Base-by-base conservation (phyloP, 2,113 vertebrate genomes). In the Cricetomys ansorgei region DNA sequence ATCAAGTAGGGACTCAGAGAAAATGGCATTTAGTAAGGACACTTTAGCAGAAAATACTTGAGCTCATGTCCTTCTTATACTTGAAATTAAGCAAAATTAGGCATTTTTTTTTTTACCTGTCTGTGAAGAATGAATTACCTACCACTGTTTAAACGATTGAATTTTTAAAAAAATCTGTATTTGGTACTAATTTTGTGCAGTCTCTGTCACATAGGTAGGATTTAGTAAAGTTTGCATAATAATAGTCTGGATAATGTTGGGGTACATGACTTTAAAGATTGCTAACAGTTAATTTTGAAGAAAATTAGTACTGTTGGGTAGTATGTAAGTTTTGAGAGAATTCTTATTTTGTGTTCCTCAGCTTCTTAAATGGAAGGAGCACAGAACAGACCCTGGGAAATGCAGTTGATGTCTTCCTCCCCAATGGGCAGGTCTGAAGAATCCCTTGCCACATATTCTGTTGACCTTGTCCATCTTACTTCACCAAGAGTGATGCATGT, bases 401-500 rank as follows among this genome's bases (percentile, higher is more conserved):
- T 43, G 7, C 37, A 37, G 31, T 31, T 55, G 23, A 31, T n/a
- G 5, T 13, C 40, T 73, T 79, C 17, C 23, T 86, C 10, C 25
- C 48, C 34, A 37, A 12, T 65, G 16, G 6, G 2, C 43, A 69
- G n/a, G 45, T 50, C 17, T 21, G 59, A n/a, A 34, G 12, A 80
- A 75, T 43, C 7, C 4, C 55, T 45, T 37, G 4, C 13, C 40
- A 6, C 53, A 5, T 15, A 2, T 23, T 11, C 6, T 72, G 0
- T 4, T 70, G 40, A 50, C 19, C 13, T 9, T 40, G 50, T 75
- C 17, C 45, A 7, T 45, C 25, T 48, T 53, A 29, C 70, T 45
- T 8, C 15, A 37, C 11, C 2, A 21, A 1, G 1, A 34, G 1
- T 13, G 1, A 1, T 62, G 27, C 50, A 37, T 40, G 0, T 0